Evolutionary conservation across 2,888 invertebrate species (phyloP), one percentile per base, ranked within the genome.

Genomic region (Ischnura elegans): DNA sequence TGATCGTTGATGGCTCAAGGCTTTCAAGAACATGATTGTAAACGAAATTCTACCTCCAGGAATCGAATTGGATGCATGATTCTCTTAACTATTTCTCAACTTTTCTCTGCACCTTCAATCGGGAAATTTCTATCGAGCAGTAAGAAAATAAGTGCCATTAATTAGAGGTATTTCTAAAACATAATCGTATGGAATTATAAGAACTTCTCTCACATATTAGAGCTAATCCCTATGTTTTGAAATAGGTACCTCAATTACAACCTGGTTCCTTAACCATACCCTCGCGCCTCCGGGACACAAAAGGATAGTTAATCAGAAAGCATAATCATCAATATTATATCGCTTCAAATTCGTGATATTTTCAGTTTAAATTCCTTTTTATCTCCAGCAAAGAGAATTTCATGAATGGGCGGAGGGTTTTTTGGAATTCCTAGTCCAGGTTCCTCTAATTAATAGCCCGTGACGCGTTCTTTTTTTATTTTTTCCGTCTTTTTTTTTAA

Each of bases 391-490:
- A n/a, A 76, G 76, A 25, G 25, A 8, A 29, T 29, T 76, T 25
- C 36, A 76, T 76, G 76, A 36, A 76, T 29, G 36, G 76, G 76
- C 29, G 76, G 76, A 61, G 36, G 5, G 36, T 13, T 19, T 25
- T 76, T 3, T 36, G 76, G 36, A 76, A 76, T 76, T 10, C 25
- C 76, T 36, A n/a, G 76, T n/a, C 36, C 16, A 13, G 76, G n/a
- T 61, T n/a, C 61, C n/a, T 61, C 61, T 76, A 76, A 76, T 76
- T 76, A 76, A 76, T 76, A 76, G 13, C 76, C 76, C 13, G 5
- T 36, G 76, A 25, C 16, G 76, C 36, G 29, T 76, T 36, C 36
- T 36, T 76, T 76, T 76, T 76, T 36, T n/a, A n/a, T n/a, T 76
- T 76, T 76, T 19, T 51, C 13, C 13, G n/a, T 61, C n/a, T 61